Evolutionary conservation across 2,113 vertebrate genomes (phyloP).

Genomic region (Oncorhynchus clarkii): DNA sequence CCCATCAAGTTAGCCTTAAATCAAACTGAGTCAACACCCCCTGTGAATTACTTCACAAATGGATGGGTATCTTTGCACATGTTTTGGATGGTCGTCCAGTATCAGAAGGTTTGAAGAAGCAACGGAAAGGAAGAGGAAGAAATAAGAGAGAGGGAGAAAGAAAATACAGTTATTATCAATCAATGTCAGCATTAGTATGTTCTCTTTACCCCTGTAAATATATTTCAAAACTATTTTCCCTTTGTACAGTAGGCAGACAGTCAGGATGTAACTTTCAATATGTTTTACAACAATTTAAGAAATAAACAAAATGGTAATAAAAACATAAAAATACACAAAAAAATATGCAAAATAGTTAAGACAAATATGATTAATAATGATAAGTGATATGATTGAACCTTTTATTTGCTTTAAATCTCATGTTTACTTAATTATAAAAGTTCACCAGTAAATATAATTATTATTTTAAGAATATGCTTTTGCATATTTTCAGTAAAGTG

Average conservation of each 20-base stretch:
- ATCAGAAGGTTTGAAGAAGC: conserved; percentile 16
- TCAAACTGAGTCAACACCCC: conserved; percentile 38
- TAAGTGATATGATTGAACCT: conserved; percentile 70
- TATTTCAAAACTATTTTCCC: conserved; percentile 69
- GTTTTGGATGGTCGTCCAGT: conserved; percentile 54
- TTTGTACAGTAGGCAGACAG: conserved; percentile 78
- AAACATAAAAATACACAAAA: conserved; percentile 52
- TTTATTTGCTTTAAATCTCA: conserved; percentile 64
- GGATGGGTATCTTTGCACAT: conserved; percentile 60
- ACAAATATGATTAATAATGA: conserved; percentile 65
- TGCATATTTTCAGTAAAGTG: conserved; percentile 59
- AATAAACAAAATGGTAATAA: conserved; percentile 65
- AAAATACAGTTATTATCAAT: conserved; percentile 46
- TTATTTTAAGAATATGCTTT: conserved; percentile 67
- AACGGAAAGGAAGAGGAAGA: conserved; percentile 9
- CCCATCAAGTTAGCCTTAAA: conserved; percentile 71
- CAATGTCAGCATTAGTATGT: conserved; percentile 60
- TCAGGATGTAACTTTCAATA: conserved; percentile 77
- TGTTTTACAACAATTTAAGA: conserved; percentile 77
- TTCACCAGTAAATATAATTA: conserved; percentile 67
- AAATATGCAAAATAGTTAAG: conserved; percentile 75
- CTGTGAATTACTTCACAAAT: conserved; percentile 17
- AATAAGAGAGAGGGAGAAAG: conserved; percentile 40
- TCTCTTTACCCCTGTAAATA: conserved; percentile 73
- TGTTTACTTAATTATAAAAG: conserved; percentile 72